phyloP scores from a whole-genome alignment of 2,888 invertebrate genomes.

The Criorhina ranunculi region DNA sequence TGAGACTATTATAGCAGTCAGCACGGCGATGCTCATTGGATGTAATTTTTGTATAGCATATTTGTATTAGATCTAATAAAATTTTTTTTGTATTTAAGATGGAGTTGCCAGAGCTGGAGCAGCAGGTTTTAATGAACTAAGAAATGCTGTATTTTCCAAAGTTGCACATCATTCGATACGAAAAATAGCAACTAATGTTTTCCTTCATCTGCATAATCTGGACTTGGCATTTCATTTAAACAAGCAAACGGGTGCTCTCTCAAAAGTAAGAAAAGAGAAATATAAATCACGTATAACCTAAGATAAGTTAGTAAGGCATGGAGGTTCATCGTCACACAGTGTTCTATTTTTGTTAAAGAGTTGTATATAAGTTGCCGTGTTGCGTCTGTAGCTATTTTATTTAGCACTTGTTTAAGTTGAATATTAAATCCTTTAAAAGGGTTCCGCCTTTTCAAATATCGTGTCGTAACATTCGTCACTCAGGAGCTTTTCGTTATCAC shows the following conservation, averaged over 20 bases:
- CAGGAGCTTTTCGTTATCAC: too few relatives aligned
- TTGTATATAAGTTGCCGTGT: too few relatives aligned
- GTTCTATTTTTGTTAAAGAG: too few relatives aligned
- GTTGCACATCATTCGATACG: constrained; percentile 99
- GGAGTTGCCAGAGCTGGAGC: constrained; percentile 96
- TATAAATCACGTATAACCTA: too few relatives aligned
- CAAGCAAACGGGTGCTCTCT: constrained; percentile 97
- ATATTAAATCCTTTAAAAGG: too few relatives aligned
- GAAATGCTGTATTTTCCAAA: constrained; percentile 98
- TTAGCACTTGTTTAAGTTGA: too few relatives aligned
- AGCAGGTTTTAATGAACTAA: constrained; percentile 96
- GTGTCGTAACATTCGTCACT: too few relatives aligned
- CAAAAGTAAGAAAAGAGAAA: constrained; percentile 87
- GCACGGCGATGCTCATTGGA: constrained; percentile 92
- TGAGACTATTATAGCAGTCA: constrained; percentile 91
- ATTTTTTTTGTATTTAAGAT: constrained; percentile 87
- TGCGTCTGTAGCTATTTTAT: too few relatives aligned
- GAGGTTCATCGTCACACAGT: too few relatives aligned
- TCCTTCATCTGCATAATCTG: constrained; percentile 96
- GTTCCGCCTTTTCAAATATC: too few relatives aligned
- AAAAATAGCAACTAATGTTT: constrained; percentile 96
- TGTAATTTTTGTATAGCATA: constrained; percentile 86
- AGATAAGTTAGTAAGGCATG: too few relatives aligned
- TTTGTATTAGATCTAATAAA: background rate
- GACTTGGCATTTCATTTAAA: constrained; percentile 97